These are phyloP conservation scores for Zhuqinia jingwanae DNA, from an alignment of 2,888 invertebrate genomes.

Conservation along the genomic window DNA sequence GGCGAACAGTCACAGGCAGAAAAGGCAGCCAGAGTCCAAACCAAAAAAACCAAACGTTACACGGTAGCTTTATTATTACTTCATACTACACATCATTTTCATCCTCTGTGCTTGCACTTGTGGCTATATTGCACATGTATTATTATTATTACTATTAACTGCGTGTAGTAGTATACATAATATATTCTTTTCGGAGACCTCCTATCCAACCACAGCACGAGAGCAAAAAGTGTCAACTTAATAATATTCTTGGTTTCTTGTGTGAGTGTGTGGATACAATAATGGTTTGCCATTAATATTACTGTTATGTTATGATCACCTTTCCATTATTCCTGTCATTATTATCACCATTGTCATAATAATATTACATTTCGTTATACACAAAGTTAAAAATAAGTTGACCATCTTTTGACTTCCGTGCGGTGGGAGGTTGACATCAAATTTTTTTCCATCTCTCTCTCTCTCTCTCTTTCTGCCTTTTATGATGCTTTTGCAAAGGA, in stretches of 20 bases:
- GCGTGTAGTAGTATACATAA: background rate
- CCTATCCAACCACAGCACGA: conserved; percentile 48
- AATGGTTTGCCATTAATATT: conserved; percentile 49
- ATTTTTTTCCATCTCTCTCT: no score
- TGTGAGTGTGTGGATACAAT: conserved; percentile 26
- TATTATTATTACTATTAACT: background rate
- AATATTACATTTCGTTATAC: conserved; percentile 13
- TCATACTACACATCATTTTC: conserved; percentile 32
- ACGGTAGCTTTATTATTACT: conserved; percentile 57
- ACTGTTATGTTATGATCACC: conserved; percentile 51
- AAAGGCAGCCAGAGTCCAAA: conserved; percentile 15
- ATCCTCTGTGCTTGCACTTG: conserved; percentile 6
- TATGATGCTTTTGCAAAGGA: conserved; percentile 12
- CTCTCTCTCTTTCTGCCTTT: background rate
- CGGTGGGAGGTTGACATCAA: conserved; percentile 61
- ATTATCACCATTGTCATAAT: conserved; percentile 45
- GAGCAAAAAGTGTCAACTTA: conserved; percentile 68
- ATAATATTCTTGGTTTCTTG: conserved; percentile 46
- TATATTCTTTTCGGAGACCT: conserved; percentile 1
- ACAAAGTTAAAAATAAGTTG: conserved; percentile 20
- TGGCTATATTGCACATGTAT: background rate
- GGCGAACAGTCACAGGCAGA: background rate
- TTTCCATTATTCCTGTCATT: conserved; percentile 52
- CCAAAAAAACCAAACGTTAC: conserved; percentile 58
- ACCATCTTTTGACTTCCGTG: conserved; percentile 43